Conservation (phyloP, 2,113 vertebrate genomes). For the Vulpes vulpes region DNA sequence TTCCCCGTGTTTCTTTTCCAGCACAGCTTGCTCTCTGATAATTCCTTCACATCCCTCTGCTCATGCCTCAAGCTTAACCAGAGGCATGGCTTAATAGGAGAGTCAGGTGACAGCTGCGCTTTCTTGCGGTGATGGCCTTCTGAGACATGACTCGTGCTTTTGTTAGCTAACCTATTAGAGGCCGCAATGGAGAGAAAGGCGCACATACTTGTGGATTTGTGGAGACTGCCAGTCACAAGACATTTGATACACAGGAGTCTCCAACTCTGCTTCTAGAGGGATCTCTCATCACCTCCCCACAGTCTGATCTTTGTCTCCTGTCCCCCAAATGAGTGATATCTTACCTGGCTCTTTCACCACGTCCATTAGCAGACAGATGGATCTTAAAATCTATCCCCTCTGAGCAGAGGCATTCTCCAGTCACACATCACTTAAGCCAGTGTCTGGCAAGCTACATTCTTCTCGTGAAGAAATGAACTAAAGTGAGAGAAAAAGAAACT, state of each 20-base stretch:
- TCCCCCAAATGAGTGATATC: conserved; percentile 64
- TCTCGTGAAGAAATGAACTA: conserved; percentile 44
- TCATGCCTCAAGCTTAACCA: conserved; percentile 29
- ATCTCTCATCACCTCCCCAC: conserved; percentile 78
- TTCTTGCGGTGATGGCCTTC: background rate
- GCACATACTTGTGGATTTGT: conserved; percentile 63
- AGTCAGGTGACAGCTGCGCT: conserved; percentile 70
- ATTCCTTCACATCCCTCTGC: conserved; percentile 43
- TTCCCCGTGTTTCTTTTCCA: conserved; percentile 57
- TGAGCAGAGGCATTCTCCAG: conserved; percentile 34
- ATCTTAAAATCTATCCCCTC: conserved; percentile 63
- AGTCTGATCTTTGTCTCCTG: conserved; percentile 72
- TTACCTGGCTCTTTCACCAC: conserved; percentile 71
- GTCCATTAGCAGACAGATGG: conserved; percentile 72
- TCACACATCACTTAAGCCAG: conserved; percentile 35
- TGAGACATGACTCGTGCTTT: conserved; percentile 59
- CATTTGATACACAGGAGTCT: conserved; percentile 65
- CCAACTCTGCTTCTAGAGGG: conserved; percentile 10
- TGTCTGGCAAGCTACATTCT: conserved; percentile 43
- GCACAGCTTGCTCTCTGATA: conserved; percentile 45
- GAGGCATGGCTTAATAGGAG: conserved; percentile 51
- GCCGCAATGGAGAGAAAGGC: conserved; percentile 46
- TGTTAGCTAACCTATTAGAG: conserved; percentile 67
- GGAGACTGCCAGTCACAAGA: conserved; percentile 61
- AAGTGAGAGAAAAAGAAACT: conserved; percentile 5